These are phyloP conservation scores for Agapornis roseicollis DNA, from an alignment of 2,113 vertebrate species.

Conservation along the genomic window DNA sequence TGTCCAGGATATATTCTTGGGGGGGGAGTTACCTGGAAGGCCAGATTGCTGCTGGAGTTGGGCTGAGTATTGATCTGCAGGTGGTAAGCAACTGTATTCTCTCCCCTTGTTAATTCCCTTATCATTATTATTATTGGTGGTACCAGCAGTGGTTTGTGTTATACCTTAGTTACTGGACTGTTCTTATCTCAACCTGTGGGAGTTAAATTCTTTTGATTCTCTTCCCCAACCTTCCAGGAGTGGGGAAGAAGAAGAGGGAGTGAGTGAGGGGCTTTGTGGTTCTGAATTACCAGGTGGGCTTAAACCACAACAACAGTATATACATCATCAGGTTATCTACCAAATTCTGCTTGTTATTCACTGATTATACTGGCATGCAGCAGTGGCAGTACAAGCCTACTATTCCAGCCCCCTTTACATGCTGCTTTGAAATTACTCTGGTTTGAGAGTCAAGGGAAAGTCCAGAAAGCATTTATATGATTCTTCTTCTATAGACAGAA, in stretches of 20 bases:
- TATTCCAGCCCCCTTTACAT: background rate
- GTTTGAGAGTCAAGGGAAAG: background rate
- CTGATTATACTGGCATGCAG: background rate
- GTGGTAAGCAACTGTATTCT: background rate
- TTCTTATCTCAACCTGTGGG: background rate
- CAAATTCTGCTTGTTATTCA: background rate
- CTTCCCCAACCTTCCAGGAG: background rate
- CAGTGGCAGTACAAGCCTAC: background rate
- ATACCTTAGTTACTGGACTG: background rate
- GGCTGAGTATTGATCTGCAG: background rate
- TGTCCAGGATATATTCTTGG: background rate
- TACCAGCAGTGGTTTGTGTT: background rate
- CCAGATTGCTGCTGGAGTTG: background rate
- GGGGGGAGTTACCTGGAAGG: background rate
- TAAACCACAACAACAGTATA: background rate
- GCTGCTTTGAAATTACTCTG: background rate
- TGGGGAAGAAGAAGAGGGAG: background rate
- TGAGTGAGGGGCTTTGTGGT: background rate
- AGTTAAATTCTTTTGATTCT: background rate
- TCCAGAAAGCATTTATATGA: background rate
- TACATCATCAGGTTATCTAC: background rate
- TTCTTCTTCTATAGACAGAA: background rate
- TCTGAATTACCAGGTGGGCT: background rate
- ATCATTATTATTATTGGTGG: background rate
- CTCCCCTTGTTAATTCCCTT: background rate